phyloP scores from a whole-genome alignment of 2,888 invertebrate genomes.

The Villa cingulata region DNA sequence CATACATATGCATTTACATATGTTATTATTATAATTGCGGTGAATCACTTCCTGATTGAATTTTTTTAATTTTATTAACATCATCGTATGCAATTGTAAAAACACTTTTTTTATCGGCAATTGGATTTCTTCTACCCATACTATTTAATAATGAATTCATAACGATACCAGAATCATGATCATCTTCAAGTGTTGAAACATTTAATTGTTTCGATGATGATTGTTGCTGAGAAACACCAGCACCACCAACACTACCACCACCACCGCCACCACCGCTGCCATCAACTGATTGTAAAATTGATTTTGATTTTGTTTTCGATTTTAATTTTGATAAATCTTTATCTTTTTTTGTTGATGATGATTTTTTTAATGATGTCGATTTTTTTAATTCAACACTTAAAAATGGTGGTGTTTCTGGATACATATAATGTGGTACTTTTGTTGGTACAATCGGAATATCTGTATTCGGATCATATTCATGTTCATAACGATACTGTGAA shows the following conservation, averaged over 20 bases:
- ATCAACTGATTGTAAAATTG: too few species aligned
- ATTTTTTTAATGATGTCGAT: constrained; percentile 14
- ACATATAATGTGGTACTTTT: constrained; percentile 48
- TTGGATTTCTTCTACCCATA: constrained; percentile 49
- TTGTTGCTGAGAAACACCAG: too few species aligned
- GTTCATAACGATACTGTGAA: constrained; percentile 64
- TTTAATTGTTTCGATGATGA: constrained; percentile 40
- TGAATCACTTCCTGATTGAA: constrained; percentile 65
- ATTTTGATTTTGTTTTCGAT: constrained; percentile 32
- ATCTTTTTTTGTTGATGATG: constrained; percentile 31
- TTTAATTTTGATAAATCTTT: constrained; percentile 34
- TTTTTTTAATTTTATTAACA: constrained; percentile 64
- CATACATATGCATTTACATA: too few species aligned
- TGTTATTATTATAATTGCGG: constrained; percentile 47
- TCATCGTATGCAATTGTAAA: constrained; percentile 89
- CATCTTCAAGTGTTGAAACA: constrained; percentile 49
- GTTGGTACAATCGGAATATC: constrained; percentile 40
- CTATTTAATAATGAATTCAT: constrained; percentile 48
- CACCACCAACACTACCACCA: too few species aligned
- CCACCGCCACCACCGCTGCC: too few species aligned
- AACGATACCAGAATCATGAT: constrained; percentile 64
- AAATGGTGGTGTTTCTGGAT: constrained; percentile 40
- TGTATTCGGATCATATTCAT: constrained; percentile 39
- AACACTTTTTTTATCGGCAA: constrained; percentile 79
- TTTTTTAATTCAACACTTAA: constrained; percentile 24